Percentiles rank a stretch among this genome's conserved stretches.
These are phyloP conservation scores for Rana temporaria DNA, from an alignment of 2,113 vertebrate genomes.

Conservation along the genomic window DNA sequence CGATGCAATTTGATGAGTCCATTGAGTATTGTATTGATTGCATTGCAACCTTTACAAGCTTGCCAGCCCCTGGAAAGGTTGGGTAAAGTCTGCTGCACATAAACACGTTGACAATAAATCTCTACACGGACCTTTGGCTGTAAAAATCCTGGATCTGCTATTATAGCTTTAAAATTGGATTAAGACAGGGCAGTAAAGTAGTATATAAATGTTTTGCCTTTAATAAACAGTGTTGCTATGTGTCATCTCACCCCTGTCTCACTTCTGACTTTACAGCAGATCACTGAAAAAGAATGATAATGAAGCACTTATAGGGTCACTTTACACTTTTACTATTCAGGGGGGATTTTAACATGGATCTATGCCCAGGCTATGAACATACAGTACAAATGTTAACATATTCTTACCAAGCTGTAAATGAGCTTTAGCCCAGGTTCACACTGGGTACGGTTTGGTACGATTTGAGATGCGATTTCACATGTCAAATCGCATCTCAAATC, in stretches of 20 bases:
- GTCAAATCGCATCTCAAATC: no score
- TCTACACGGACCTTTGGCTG: background rate
- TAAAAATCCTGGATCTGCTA: constrained; percentile 31
- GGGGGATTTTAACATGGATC: no score
- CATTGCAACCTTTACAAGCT: constrained; percentile 60
- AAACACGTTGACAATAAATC: constrained; percentile 37
- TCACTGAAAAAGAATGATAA: background rate
- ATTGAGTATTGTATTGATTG: constrained; percentile 64
- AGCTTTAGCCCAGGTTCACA: no score
- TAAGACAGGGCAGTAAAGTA: constrained; percentile 7
- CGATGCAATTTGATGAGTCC: constrained; percentile 43
- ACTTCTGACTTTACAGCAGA: background rate
- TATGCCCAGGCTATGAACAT: no score
- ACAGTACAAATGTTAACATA: no score
- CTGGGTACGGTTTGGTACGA: no score
- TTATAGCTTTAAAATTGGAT: constrained; percentile 25
- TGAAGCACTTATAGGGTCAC: constrained; percentile 13
- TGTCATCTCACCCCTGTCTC: background rate
- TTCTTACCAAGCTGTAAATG: no score
- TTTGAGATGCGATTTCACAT: no score
- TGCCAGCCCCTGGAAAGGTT: constrained; percentile 46
- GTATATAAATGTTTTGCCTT: constrained; percentile 23
- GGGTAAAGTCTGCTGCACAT: constrained; percentile 33
- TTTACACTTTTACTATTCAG: no score
- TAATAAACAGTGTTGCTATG: background rate